These are phyloP conservation scores for Enteromius thamalakanensis DNA, from an alignment of 2,797 vertebrate genomes.

Conservation along the genomic window DNA sequence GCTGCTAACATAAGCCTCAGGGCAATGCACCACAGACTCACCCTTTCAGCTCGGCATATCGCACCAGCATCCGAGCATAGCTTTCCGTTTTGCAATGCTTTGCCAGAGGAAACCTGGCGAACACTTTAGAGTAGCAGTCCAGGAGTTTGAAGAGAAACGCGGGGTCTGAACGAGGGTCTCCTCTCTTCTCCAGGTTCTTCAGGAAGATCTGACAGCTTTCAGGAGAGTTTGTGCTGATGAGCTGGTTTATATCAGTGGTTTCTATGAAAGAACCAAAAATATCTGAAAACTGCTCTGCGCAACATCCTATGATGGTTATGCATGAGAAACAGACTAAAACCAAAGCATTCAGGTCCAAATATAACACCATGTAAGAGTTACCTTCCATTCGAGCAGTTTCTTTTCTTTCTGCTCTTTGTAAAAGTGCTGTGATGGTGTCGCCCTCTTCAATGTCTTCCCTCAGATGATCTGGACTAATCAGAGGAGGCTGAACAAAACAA, in stretches of 20 bases:
- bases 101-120: slow-evolving; percentile 84
- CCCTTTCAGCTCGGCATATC: slow-evolving; percentile 94
- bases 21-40: slow-evolving; percentile 63
- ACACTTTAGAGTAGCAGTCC: slow-evolving; percentile 87
- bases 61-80: slow-evolving; percentile 90
- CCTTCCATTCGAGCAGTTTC: slow-evolving; percentile 69
- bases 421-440: slow-evolving; percentile 80
- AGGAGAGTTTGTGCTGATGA: slow-evolving; percentile 84
- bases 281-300: neutral
- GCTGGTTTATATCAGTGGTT: slow-evolving; percentile 85
- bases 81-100: slow-evolving; percentile 86
- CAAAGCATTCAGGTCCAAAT: neutral
- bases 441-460: slow-evolving; percentile 75
- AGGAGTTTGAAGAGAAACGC: slow-evolving; percentile 85
- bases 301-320: neutral
- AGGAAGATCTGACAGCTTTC: slow-evolving; percentile 88
- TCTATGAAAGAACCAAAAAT: slow-evolving; percentile 71
- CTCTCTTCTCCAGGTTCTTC: slow-evolving; percentile 85
- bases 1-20: neutral
- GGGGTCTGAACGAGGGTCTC: slow-evolving; percentile 80
- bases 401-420: slow-evolving; percentile 71
- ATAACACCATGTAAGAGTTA: slow-evolving; percentile 32
- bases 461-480: slow-evolving; percentile 67
- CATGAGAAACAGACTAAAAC: neutral
- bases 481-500: slow-evolving; percentile 66